These are phyloP conservation scores for Dasyurus viverrinus DNA, from an alignment of 2,113 vertebrate species.

Conservation along the genomic window DNA sequence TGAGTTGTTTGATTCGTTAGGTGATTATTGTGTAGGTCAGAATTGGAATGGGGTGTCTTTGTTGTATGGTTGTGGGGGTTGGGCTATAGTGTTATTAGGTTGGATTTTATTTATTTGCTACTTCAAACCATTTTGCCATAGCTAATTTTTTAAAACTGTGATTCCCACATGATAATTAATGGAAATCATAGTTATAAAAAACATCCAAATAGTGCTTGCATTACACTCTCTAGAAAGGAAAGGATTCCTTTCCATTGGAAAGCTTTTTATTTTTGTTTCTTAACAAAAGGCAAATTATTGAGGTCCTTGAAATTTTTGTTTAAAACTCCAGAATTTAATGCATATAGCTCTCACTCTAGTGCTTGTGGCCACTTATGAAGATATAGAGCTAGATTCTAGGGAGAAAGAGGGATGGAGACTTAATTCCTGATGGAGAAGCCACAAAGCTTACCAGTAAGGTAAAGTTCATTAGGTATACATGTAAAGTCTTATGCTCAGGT, in stretches of 20 bases:
- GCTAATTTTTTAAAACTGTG: background rate
- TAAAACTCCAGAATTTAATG: slow-evolving; percentile 24
- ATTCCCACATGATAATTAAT: slow-evolving; percentile 14
- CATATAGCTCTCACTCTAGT: background rate
- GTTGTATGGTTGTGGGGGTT: no score
- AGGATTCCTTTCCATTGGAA: slow-evolving; percentile 27
- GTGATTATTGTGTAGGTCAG: no score
- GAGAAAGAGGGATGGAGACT: background rate
- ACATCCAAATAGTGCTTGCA: no score
- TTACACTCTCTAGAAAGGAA: slow-evolving; percentile 10
- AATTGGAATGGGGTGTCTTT: no score
- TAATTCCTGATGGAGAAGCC: background rate
- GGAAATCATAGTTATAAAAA: background rate
- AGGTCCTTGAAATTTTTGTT: slow-evolving; percentile 30
- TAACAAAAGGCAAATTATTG: slow-evolving; percentile 14
- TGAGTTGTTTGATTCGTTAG: no score
- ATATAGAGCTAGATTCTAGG: background rate
- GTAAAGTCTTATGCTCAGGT: background rate
- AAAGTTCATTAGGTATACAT: background rate
- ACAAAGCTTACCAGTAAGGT: background rate
- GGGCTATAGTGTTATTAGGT: no score
- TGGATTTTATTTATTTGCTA: no score
- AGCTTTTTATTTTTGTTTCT: slow-evolving; percentile 35
- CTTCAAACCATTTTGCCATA: background rate
- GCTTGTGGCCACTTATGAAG: background rate